Percentiles rank a stretch among this genome's conserved stretches.
These are phyloP conservation scores for Phyllotreta striolata DNA, from an alignment of 2,888 invertebrate genomes.

Conservation along the genomic window DNA sequence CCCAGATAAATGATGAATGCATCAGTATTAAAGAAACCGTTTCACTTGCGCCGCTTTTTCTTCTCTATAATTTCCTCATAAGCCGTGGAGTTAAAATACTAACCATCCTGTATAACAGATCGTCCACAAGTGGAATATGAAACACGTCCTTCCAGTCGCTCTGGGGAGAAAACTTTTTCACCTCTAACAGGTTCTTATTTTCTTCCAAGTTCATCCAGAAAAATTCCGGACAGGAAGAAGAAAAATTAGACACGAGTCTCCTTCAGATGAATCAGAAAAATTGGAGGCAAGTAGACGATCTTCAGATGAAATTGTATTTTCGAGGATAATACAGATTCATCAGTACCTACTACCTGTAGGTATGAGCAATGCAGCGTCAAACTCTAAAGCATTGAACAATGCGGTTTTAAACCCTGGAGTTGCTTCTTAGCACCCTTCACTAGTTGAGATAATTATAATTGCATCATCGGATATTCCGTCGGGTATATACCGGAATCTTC, in stretches of 20 bases:
- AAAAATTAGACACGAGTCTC: slow-evolving; percentile 1
- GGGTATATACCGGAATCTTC: background rate
- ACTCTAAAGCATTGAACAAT: no score
- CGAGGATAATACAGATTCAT: no score
- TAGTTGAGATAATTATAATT: slow-evolving; percentile 36
- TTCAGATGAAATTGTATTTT: slow-evolving; percentile 7
- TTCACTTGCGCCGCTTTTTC: no score
- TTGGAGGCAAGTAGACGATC: slow-evolving; percentile 18
- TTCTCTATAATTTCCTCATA: no score
- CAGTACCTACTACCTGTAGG: no score
- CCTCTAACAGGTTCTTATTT: slow-evolving; percentile 6
- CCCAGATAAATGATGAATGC: no score
- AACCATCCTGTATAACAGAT: slow-evolving; percentile 20
- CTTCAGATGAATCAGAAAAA: slow-evolving; percentile 17
- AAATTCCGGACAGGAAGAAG: slow-evolving; percentile 1
- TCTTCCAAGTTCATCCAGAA: background rate
- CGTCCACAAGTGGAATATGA: slow-evolving; percentile 11
- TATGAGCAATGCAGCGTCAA: no score
- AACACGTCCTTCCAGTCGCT: background rate
- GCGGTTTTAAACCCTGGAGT: no score
- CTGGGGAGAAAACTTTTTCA: slow-evolving; percentile 1
- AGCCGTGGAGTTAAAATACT: no score
- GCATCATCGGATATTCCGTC: slow-evolving; percentile 23
- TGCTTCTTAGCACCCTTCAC: no score
- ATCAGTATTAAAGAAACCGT: no score